These are phyloP conservation scores for Calephelis perditalis DNA, from an alignment of 2,888 invertebrate genomes.

Conservation along the genomic window DNA sequence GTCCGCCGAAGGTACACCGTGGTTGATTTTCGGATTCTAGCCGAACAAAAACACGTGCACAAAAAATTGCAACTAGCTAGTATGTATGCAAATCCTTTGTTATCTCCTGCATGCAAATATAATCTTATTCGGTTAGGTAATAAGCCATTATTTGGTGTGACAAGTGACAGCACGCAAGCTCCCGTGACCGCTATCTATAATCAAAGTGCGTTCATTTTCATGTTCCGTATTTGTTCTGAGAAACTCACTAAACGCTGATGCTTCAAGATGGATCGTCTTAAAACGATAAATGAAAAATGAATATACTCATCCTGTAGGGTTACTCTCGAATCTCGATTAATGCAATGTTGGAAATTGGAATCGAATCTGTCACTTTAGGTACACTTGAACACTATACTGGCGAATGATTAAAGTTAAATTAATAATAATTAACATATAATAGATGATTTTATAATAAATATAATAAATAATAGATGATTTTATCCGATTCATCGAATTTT, in stretches of 20 bases:
- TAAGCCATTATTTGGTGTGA: conserved; percentile 19
- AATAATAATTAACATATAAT: no score
- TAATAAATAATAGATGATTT: no score
- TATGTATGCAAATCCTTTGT: conserved; percentile 38
- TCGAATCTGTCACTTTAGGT: no score
- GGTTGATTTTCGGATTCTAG: conserved; percentile 34
- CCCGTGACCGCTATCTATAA: conserved; percentile 24
- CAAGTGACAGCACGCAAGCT: background rate
- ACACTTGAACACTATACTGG: no score
- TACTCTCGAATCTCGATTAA: no score
- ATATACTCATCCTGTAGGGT: no score
- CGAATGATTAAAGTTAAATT: no score
- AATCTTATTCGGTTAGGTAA: background rate
- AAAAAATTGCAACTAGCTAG: conserved; percentile 32
- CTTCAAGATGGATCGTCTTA: conserved; percentile 15
- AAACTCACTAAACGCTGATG: conserved; percentile 21
- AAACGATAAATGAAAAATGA: background rate
- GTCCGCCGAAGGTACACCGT: conserved; percentile 18
- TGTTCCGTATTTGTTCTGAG: conserved; percentile 26
- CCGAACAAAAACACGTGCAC: conserved; percentile 31
- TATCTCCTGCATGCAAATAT: conserved; percentile 16
- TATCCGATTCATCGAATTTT: no score
- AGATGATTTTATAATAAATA: no score
- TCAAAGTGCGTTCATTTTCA: conserved; percentile 32
- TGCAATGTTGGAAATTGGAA: no score